phyloP scores from a whole-genome alignment of 2,113 vertebrate species.

The Amphiprion ocellaris region DNA sequence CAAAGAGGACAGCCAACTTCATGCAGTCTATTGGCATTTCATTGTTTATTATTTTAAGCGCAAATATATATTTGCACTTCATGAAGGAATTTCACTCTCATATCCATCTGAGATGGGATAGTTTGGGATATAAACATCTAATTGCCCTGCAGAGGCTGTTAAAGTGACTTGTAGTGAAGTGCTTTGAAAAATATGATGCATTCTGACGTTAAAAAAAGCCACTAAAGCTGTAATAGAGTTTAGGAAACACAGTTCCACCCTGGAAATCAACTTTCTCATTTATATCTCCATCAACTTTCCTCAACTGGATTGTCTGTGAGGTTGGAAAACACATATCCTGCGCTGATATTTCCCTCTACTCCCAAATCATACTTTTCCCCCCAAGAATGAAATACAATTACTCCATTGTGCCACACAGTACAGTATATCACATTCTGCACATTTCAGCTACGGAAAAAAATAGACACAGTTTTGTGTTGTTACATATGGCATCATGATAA shows the following conservation, averaged over 20 bases:
- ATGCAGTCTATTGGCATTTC: slow-evolving; percentile 71
- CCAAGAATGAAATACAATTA: slow-evolving; percentile 72
- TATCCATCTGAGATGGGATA: slow-evolving; percentile 70
- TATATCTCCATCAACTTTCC: slow-evolving; percentile 38
- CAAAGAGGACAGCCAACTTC: slow-evolving; percentile 67
- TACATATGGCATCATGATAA: slow-evolving; percentile 66
- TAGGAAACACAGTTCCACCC: slow-evolving; percentile 26
- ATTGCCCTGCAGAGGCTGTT: slow-evolving; percentile 61
- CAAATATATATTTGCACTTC: slow-evolving; percentile 69
- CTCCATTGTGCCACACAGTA: slow-evolving; percentile 63
- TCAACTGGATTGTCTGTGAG: slow-evolving; percentile 35
- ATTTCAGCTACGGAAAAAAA: slow-evolving; percentile 59
- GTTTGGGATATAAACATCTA: slow-evolving; percentile 49
- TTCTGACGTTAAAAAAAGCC: slow-evolving; percentile 48
- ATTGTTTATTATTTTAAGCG: slow-evolving; percentile 75
- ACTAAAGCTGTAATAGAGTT: slow-evolving; percentile 46
- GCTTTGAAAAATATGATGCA: slow-evolving; percentile 33
- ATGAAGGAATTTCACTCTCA: slow-evolving; percentile 60
- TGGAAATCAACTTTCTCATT: slow-evolving; percentile 49
- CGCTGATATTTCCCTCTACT: slow-evolving; percentile 48
- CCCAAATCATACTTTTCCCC: slow-evolving; percentile 53
- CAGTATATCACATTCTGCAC: slow-evolving; percentile 74
- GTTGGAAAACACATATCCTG: slow-evolving; percentile 49
- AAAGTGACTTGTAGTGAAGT: slow-evolving; percentile 53
- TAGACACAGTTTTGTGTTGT: slow-evolving; percentile 60